A percentile compares a stretch with the other conserved stretches of the same genome.
Conservation (phyloP, 53 echinoderm and acorn worm genomes). For the Zoroaster sp. region DNA sequence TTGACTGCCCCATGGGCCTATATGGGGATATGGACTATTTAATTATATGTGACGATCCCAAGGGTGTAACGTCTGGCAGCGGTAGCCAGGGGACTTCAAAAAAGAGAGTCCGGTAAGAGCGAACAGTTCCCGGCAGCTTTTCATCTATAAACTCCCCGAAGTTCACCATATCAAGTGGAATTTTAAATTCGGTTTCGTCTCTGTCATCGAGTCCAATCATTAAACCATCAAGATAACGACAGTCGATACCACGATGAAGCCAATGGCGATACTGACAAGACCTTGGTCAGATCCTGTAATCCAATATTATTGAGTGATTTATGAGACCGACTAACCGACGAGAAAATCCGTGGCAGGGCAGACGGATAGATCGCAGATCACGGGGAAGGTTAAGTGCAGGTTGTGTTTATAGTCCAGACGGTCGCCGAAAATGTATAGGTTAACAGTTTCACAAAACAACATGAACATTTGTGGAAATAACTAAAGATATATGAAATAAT, state of each 20-base stretch:
- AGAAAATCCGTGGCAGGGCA: neutral
- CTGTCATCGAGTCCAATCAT: neutral
- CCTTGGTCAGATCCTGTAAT: slow-evolving; percentile 8
- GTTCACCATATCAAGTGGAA: too few species aligned
- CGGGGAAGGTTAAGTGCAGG: neutral
- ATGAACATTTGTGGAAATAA: neutral
- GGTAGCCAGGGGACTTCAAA: too few species aligned
- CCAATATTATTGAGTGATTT: slow-evolving; percentile 7
- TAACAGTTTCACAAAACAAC: neutral
- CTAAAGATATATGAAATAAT: neutral
- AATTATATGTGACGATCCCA: too few species aligned
- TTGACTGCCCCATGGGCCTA: too few species aligned
- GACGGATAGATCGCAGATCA: neutral
- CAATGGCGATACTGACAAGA: slow-evolving; percentile 7
- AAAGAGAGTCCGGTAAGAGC: too few species aligned
- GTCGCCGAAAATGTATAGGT: neutral
- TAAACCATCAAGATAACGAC: slow-evolving; percentile 14
- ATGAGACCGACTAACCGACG: neutral
- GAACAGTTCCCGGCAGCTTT: too few species aligned
- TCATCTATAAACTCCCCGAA: too few species aligned
- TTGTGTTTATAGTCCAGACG: neutral
- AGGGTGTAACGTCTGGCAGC: too few species aligned
- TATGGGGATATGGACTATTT: too few species aligned
- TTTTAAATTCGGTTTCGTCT: neutral
- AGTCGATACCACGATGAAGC: neutral